Conservation (phyloP, 2,888 invertebrate species). For the Chironomus tentans region DNA sequence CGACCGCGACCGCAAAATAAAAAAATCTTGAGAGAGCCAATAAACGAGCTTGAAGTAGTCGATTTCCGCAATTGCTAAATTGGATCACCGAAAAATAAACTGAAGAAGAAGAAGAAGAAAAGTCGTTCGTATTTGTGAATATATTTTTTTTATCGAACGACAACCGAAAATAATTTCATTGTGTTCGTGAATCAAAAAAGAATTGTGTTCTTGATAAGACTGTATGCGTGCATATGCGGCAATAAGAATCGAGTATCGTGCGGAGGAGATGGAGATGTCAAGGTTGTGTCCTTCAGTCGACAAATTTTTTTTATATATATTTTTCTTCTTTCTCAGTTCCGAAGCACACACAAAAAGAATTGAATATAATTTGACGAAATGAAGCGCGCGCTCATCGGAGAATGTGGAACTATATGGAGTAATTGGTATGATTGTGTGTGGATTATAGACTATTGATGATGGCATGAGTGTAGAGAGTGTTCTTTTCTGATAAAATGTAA, state of each 20-base stretch:
- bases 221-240: neutral
- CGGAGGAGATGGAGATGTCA: constrained; percentile 5
- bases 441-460: too few species aligned
- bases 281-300: constrained; percentile 20
- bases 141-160: neutral
- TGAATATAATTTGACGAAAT: too few species aligned
- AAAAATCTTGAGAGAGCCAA: neutral
- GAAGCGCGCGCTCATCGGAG: too few species aligned
- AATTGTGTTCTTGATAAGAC: neutral
- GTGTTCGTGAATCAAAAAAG: neutral
- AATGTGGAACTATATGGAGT: too few species aligned
- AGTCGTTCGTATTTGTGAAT: neutral
- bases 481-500: too few species aligned
- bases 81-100: neutral
- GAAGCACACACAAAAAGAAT: too few species aligned
- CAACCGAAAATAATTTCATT: neutral
- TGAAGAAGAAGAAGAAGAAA: neutral
- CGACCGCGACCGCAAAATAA: neutral
- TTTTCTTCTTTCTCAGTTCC: neutral
- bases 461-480: too few species aligned
- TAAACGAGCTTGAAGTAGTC: neutral
- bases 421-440: too few species aligned
- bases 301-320: too few species aligned
- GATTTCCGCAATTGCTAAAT: constrained; percentile 22
- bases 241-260: neutral